Conservation (phyloP, 1,140 invertebrate genomes). For the Laupala kohalensis region DNA sequence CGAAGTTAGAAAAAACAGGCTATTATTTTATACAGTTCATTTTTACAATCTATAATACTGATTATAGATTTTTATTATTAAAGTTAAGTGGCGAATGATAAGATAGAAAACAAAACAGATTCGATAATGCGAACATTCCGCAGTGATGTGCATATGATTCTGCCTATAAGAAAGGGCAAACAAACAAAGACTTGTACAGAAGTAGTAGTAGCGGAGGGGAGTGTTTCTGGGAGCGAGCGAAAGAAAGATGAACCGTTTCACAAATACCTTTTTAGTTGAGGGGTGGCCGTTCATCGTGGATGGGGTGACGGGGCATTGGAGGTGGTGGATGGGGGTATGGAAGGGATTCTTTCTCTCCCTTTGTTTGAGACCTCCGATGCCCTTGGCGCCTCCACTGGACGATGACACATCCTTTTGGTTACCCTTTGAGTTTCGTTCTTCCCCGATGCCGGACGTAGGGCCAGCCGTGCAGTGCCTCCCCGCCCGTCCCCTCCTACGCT, state of each 20-base stretch:
- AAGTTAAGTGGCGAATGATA: background rate
- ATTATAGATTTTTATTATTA: background rate
- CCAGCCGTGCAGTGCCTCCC: background rate
- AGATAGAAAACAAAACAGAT: background rate
- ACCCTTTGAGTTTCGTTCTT: background rate
- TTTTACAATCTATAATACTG: too few species aligned
- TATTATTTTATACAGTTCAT: background rate
- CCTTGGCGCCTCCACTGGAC: background rate
- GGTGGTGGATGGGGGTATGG: too few species aligned
- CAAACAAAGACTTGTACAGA: background rate
- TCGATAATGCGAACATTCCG: background rate
- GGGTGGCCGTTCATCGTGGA: background rate
- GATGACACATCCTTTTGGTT: background rate
- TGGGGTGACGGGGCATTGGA: too few species aligned
- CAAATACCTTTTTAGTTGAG: background rate
- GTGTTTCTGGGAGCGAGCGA: background rate
- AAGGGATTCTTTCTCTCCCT: too few species aligned
- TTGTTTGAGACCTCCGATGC: too few species aligned
- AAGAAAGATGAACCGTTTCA: background rate
- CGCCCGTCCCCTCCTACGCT: background rate
- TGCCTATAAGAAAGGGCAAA: slow-evolving; percentile 5
- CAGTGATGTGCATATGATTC: slow-evolving; percentile 6
- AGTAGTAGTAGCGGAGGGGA: background rate
- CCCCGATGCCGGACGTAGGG: background rate
- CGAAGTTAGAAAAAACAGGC: background rate